Evolutionary conservation across 2,888 invertebrate genomes (phyloP), one percentile per base, ranked within the genome.

Genomic region (Apotomis capreana): DNA sequence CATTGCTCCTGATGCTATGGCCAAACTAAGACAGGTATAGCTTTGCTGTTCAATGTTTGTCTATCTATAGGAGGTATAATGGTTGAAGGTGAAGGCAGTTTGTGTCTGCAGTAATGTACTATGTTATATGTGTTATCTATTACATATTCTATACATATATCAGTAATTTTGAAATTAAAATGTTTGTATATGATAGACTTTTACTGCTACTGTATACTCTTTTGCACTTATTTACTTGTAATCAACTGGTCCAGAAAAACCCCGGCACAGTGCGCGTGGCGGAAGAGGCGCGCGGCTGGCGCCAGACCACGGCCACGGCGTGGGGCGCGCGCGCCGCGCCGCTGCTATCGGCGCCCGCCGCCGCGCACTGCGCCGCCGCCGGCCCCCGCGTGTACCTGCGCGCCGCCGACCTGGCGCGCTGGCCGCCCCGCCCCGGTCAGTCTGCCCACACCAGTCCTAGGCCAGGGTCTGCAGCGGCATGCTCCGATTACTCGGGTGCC

Each of bases 1-100:
- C 86, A 98, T 99, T 83, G 97, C 98, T 4, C 97, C 98, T 4
- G 99, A 99, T 91, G 98, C 98, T 26, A 98, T 99, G 98, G 97
- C 98, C 51, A 99, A 99, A 88, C 91, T 99, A 65, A 94, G 98
- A 87, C 99, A 99, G 94, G 97, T 96, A 84, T 76, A 76, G 40
- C 6, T 40, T 6, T 40, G 5, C 40, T 40, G 26, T 26, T 26
- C 26, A 26, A 2, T 26, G 26, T 26, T 26, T 26, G 26, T 26
- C 26, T 2, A 26, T 26, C 26, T n/a, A n/a, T n/a, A n/a, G n/a
- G n/a, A n/a, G n/a, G n/a, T n/a, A n/a, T n/a, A n/a, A n/a, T n/a
- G n/a, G n/a, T n/a, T n/a, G n/a, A n/a, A n/a, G n/a, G n/a, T n/a
- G n/a, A n/a, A n/a, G n/a, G n/a, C n/a, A n/a, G n/a, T n/a, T n/a